Conservation (phyloP, 2,113 vertebrate species). For the Hydrochoerus hydrochaeris region DNA sequence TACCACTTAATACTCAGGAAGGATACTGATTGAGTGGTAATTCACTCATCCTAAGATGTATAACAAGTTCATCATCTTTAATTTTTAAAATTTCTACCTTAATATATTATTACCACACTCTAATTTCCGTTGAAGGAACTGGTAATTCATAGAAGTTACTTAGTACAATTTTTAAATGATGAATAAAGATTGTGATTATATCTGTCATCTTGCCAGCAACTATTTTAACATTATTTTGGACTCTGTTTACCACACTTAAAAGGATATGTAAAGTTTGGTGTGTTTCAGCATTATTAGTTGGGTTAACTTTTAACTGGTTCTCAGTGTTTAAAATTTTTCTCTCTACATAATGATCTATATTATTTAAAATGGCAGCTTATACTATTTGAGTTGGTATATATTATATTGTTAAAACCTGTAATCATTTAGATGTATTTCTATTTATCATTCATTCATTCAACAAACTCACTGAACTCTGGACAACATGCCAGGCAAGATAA, state of each 20-base stretch:
- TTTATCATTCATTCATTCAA: not conserved
- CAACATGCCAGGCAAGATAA: not conserved
- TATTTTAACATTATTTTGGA: not conserved
- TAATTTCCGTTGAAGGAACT: not conserved
- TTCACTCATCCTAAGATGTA: not conserved
- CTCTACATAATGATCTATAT: not conserved
- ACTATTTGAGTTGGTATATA: not conserved
- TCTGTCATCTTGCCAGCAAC: not conserved
- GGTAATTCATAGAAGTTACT: not conserved
- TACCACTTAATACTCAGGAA: not conserved
- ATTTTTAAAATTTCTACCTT: not conserved
- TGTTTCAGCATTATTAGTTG: not conserved
- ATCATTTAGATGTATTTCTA: not conserved
- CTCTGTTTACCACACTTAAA: not conserved
- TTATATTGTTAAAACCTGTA: not conserved
- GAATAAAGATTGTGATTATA: not conserved
- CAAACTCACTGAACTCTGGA: not conserved
- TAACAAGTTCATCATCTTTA: not conserved
- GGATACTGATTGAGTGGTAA: not conserved
- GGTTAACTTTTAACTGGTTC: not conserved
- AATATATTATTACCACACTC: not conserved
- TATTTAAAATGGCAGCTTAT: not conserved
- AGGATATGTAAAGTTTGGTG: not conserved
- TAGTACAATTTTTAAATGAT: not conserved
- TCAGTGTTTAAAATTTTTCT: not conserved